Conservation (phyloP, 2,113 vertebrate genomes). For the Vulpes lagopus region DNA sequence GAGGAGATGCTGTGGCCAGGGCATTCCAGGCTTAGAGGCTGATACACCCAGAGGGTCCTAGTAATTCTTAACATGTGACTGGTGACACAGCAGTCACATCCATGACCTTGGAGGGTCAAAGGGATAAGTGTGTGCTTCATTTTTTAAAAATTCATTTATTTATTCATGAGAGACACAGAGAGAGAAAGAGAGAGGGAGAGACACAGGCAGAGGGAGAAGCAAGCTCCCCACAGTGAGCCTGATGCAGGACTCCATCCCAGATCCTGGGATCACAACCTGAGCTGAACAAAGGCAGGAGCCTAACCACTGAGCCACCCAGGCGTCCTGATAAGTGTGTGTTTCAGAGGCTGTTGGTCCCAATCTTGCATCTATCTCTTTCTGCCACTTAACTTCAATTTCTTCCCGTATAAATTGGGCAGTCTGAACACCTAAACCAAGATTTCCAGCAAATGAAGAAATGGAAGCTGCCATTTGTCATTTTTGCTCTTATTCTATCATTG, state of each 20-base stretch:
- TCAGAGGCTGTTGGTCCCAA: neutral
- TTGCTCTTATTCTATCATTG: neutral
- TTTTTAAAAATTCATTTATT: no score
- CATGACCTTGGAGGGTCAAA: neutral
- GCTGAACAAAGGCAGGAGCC: no score
- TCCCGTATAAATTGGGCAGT: neutral
- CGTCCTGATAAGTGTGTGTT: neutral
- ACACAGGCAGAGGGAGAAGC: no score
- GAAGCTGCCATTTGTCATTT: neutral
- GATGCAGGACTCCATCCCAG: no score
- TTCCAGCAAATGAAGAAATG: neutral
- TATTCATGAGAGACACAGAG: no score
- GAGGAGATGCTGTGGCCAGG: neutral
- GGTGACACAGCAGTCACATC: neutral
- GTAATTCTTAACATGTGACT: accelerated
- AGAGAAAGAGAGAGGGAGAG: no score
- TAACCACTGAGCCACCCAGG: no score
- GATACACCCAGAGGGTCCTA: accelerated
- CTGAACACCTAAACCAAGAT: neutral
- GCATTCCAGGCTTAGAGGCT: neutral
- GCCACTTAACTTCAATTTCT: neutral
- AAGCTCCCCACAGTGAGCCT: no score
- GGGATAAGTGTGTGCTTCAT: neutral
- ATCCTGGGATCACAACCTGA: no score
- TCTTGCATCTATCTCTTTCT: neutral